Conservation (phyloP, 2,888 invertebrate genomes). For the Caenorhabditis afra region DNA sequence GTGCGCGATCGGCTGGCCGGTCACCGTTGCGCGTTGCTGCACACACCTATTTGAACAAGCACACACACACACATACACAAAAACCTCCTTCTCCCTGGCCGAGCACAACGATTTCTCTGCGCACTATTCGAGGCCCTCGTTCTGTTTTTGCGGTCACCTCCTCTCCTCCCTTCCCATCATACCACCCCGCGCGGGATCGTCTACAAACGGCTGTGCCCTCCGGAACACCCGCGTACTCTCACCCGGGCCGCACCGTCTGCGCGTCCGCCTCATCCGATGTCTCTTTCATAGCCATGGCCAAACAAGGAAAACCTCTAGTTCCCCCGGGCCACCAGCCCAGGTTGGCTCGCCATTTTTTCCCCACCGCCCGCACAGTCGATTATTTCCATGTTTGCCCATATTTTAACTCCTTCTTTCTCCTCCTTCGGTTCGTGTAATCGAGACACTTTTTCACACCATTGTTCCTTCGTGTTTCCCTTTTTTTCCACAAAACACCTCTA, state of each 20-base stretch:
- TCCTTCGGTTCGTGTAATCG: constrained; percentile 43
- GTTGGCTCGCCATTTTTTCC: constrained; percentile 44
- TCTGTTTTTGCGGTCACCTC: constrained; percentile 56
- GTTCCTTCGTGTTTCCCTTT: constrained; percentile 17
- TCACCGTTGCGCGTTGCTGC: constrained; percentile 60
- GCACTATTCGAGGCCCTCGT: constrained; percentile 40
- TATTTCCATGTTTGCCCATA: constrained; percentile 55
- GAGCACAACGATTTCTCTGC: constrained; percentile 57
- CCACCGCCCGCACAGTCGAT: constrained; percentile 43
- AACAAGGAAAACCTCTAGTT: constrained; percentile 53
- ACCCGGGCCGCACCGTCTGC: constrained; percentile 23
- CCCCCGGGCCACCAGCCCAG: constrained; percentile 31
- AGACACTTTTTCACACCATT: constrained; percentile 39
- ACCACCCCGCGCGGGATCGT: constrained; percentile 28
- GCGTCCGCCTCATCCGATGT: constrained; percentile 28
- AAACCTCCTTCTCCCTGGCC: constrained; percentile 34
- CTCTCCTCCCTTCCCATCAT: too few species aligned
- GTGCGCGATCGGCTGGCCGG: constrained; percentile 55
- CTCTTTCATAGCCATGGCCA: constrained; percentile 29
- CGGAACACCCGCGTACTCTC: constrained; percentile 41
- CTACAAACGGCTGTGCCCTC: constrained; percentile 58
- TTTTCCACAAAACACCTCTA: constrained; percentile 2
- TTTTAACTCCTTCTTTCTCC: constrained; percentile 28
- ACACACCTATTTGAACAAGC: constrained; percentile 65
- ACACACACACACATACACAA: constrained; percentile 44